These are phyloP conservation scores for Aleiodes testaceus DNA, from an alignment of 2,888 invertebrate genomes.

Conservation along the genomic window DNA sequence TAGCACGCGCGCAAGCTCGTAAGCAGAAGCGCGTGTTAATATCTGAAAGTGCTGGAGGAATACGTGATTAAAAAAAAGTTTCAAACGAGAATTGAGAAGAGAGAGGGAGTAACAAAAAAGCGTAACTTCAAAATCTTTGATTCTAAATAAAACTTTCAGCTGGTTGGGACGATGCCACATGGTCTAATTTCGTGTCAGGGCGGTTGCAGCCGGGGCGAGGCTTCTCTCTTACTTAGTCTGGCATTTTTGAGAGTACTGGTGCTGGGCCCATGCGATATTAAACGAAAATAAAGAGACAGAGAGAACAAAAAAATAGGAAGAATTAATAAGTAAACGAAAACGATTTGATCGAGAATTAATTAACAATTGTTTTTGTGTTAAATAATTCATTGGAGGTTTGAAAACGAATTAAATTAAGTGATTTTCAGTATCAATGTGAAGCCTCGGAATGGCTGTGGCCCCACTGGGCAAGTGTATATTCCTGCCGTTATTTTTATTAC, in stretches of 20 bases:
- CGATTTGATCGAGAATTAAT: not conserved
- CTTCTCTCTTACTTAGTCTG: conserved; percentile 45
- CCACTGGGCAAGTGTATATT: conserved; percentile 62
- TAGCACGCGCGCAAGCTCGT: conserved; percentile 2
- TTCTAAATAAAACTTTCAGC: conserved; percentile 72
- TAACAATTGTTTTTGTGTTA: not conserved
- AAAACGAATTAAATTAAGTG: not conserved
- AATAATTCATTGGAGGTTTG: not conserved
- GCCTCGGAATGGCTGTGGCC: conserved; percentile 64
- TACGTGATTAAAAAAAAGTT: not conserved
- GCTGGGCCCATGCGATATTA: conserved; percentile 31
- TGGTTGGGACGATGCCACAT: conserved; percentile 69
- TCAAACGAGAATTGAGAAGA: conserved; percentile 11
- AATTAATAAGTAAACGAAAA: conserved; percentile 1
- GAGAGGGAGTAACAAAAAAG: conserved; percentile 47
- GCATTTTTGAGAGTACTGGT: conserved; percentile 32
- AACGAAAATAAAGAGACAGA: not conserved
- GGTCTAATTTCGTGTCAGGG: conserved; percentile 68
- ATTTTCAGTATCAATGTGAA: conserved; percentile 59
- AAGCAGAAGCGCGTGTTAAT: not conserved
- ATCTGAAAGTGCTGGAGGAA: not conserved
- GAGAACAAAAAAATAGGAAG: not conserved
- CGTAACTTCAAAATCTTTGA: conserved; percentile 60
- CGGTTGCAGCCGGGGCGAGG: conserved; percentile 46
- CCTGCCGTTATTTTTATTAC: conserved; percentile 56